Conservation (phyloP, 2,888 invertebrate species). For the Morpho deidamia region DNA sequence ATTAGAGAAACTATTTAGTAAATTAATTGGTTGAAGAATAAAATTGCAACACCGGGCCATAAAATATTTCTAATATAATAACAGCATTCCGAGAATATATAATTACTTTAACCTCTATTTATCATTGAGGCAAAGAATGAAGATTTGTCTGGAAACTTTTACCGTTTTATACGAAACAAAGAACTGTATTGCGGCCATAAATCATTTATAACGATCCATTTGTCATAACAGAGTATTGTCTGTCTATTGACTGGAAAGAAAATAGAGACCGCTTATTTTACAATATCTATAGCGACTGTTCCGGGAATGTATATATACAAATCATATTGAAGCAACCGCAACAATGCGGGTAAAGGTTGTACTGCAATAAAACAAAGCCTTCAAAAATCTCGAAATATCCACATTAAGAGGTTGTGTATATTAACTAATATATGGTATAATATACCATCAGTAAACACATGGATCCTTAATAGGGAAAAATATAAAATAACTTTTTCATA, state of each 20-base stretch:
- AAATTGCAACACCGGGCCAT: no score
- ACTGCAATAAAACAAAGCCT: constrained; percentile 2
- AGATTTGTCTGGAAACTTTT: constrained; percentile 4
- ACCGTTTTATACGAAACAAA: constrained; percentile 15
- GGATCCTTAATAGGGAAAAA: no score
- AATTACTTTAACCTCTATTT: neutral
- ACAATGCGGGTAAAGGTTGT: constrained; percentile 11
- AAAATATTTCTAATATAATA: neutral
- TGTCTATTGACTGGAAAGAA: constrained; percentile 16
- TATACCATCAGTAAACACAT: no score
- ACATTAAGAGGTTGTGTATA: constrained; percentile 16
- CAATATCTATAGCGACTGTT: constrained; percentile 13
- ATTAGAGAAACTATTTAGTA: no score
- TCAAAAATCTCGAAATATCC: constrained; percentile 10
- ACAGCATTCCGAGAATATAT: neutral
- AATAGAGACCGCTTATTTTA: constrained; percentile 16
- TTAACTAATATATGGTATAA: neutral
- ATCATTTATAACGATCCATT: constrained; percentile 20
- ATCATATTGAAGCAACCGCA: constrained; percentile 13
- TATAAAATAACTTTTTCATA: no score
- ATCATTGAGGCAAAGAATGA: neutral
- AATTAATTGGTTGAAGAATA: no score
- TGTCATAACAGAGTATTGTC: constrained; percentile 14
- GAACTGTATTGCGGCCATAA: constrained; percentile 13
- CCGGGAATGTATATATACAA: constrained; percentile 13